Evolutionary conservation across 2,797 vertebrate genomes (phyloP).

Genomic region (Phaenicophaeus curvirostris): DNA sequence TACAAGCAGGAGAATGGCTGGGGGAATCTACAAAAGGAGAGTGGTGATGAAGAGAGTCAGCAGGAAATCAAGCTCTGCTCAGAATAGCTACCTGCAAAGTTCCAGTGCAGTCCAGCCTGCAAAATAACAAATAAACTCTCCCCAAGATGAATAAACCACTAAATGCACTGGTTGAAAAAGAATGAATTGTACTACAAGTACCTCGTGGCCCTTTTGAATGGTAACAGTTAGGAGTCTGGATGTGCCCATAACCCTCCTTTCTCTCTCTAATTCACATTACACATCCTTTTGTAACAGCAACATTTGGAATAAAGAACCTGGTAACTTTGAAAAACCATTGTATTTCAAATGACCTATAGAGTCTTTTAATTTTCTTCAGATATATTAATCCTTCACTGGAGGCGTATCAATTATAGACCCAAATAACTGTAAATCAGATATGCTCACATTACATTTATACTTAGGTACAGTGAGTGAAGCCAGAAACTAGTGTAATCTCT

Average conservation of each 20-base stretch:
- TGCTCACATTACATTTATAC: neutral
- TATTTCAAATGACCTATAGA: neutral
- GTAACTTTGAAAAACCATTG: neutral
- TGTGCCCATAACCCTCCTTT: neutral
- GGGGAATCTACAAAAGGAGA: neutral
- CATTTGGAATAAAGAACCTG: neutral
- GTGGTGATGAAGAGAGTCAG: conserved; percentile 43
- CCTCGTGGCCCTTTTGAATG: neutral
- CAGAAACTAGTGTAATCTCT: neutral
- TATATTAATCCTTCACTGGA: neutral
- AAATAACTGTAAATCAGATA: neutral
- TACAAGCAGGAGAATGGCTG: neutral
- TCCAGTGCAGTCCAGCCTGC: neutral
- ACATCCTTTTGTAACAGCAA: neutral
- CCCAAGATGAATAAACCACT: conserved; percentile 15
- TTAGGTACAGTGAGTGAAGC: neutral
- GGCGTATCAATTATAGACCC: neutral
- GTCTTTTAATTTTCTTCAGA: neutral
- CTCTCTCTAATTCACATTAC: conserved; percentile 1
- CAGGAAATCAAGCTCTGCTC: conserved; percentile 50
- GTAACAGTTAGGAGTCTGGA: neutral
- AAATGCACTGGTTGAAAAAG: neutral
- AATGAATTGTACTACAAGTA: neutral
- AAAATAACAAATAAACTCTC: conserved; percentile 50
- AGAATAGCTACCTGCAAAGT: conserved; percentile 39